A percentile compares a stretch with the other conserved stretches of the same genome.
These are phyloP conservation scores for Salarias fasciatus DNA, from an alignment of 2,797 vertebrate genomes.

Conservation along the genomic window DNA sequence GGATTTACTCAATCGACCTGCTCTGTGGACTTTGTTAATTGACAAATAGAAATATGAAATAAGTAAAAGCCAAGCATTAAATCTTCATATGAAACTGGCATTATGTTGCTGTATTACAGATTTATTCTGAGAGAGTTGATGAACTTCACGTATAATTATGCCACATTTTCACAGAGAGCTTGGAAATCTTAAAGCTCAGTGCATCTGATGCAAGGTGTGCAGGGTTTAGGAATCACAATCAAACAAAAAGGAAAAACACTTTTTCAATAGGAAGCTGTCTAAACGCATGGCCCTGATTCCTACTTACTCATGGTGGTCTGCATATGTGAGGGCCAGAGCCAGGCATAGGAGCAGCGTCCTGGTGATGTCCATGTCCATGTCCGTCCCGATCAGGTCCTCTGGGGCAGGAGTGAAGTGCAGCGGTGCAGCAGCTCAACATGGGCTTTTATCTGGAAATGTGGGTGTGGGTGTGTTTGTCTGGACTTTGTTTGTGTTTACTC, in stretches of 20 bases:
- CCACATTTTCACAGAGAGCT: no score
- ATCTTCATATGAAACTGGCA: not conserved
- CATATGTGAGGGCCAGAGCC: conserved; percentile 40
- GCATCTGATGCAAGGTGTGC: no score
- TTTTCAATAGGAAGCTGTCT: not conserved
- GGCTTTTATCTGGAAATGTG: conserved; percentile 60
- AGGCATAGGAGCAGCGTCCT: conserved; percentile 61
- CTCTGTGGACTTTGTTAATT: conserved; percentile 44
- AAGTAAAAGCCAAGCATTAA: no score
- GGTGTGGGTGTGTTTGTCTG: conserved; percentile 46
- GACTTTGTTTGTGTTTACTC: conserved; percentile 31
- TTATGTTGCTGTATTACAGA: no score
- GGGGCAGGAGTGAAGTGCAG: conserved; percentile 28
- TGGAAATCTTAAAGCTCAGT: no score
- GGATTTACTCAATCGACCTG: conserved; percentile 58
- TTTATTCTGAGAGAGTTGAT: no score
- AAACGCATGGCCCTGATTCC: not conserved
- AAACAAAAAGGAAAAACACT: no score
- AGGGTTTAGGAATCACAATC: no score
- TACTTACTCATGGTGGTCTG: conserved; percentile 79
- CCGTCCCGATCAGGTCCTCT: no score
- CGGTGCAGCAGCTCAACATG: conserved; percentile 1
- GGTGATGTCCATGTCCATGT: conserved; percentile 76
- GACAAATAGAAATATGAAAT: conserved; percentile 46
- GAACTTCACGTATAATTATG: no score